phyloP scores from a whole-genome alignment of 2,113 vertebrate genomes.

The Tragelaphus scriptus region DNA sequence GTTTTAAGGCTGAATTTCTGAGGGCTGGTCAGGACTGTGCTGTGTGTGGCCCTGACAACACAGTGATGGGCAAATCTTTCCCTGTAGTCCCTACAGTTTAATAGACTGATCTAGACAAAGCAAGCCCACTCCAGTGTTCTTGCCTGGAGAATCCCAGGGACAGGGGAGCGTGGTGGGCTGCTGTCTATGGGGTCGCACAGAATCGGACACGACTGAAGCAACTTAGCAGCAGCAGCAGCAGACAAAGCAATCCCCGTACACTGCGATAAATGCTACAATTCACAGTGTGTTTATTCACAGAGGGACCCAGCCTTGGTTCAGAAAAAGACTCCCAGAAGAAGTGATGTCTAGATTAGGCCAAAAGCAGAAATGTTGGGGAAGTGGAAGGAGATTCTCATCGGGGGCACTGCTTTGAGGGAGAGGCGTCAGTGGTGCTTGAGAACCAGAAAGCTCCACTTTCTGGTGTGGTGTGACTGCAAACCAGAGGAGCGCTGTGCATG shows the following conservation, averaged over 20 bases:
- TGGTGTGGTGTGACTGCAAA: background rate
- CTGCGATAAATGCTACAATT: background rate
- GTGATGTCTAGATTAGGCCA: background rate
- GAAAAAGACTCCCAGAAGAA: background rate
- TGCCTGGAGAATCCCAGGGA: no score
- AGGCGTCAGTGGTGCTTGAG: background rate
- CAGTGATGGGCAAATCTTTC: background rate
- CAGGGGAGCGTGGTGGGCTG: no score
- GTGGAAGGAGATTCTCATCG: background rate
- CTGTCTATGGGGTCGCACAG: no score
- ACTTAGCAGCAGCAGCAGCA: background rate
- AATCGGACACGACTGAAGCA: no score
- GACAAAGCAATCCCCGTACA: background rate
- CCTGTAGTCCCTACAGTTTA: background rate
- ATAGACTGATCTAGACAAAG: background rate
- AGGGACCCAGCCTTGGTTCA: background rate
- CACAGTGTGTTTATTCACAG: background rate
- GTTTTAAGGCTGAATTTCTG: background rate
- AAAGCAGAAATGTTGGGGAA: slow-evolving; percentile 11
- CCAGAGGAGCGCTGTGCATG: background rate
- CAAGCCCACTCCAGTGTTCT: background rate
- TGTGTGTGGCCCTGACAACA: background rate
- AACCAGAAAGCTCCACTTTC: background rate
- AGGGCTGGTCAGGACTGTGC: background rate
- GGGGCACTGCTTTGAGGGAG: background rate